Percentiles rank a stretch among this genome's conserved stretches.
These are phyloP conservation scores for Pardosa pseudoannulata DNA, from an alignment of 2,888 invertebrate species.

Conservation along the genomic window DNA sequence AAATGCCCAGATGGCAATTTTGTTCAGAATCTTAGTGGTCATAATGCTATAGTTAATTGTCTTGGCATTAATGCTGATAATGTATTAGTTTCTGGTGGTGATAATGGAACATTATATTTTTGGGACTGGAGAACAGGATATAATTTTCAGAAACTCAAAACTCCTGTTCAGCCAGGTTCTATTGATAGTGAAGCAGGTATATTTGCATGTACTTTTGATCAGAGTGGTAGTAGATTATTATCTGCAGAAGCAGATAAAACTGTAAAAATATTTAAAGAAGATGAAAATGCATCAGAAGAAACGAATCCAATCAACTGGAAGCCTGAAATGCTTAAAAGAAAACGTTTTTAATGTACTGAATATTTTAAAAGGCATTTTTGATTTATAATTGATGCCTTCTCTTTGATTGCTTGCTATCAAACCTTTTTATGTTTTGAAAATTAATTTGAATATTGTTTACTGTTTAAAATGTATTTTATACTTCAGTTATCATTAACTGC, in stretches of 20 bases:
- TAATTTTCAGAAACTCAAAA: conserved; percentile 94
- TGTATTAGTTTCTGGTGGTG: conserved; percentile 97
- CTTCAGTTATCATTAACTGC: too few species aligned
- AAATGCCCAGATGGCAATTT: conserved; percentile 98
- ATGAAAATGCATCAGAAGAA: conserved; percentile 87
- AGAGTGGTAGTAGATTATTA: conserved; percentile 94
- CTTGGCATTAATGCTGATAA: conserved; percentile 96
- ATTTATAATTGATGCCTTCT: too few species aligned
- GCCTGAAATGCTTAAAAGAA: conserved; percentile 94
- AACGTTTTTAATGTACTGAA: conserved; percentile 88
- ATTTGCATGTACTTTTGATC: conserved; percentile 96
- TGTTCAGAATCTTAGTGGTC: conserved; percentile 96
- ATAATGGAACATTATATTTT: conserved; percentile 97
- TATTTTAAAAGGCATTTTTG: too few species aligned
- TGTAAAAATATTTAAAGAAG: conserved; percentile 98
- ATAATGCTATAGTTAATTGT: conserved; percentile 98
- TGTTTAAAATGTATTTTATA: too few species aligned
- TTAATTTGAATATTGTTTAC: too few species aligned
- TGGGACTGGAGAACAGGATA: conserved; percentile 99
- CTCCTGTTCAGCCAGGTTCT: conserved; percentile 97
- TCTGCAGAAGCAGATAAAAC: conserved; percentile 99
- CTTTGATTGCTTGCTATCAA: too few species aligned
- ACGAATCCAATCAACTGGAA: conserved; percentile 98
- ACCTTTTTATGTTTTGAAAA: too few species aligned
- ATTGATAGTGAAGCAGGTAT: conserved; percentile 99